Conservation (phyloP, 2,113 vertebrate genomes). For the Hippoglossus stenolepis region DNA sequence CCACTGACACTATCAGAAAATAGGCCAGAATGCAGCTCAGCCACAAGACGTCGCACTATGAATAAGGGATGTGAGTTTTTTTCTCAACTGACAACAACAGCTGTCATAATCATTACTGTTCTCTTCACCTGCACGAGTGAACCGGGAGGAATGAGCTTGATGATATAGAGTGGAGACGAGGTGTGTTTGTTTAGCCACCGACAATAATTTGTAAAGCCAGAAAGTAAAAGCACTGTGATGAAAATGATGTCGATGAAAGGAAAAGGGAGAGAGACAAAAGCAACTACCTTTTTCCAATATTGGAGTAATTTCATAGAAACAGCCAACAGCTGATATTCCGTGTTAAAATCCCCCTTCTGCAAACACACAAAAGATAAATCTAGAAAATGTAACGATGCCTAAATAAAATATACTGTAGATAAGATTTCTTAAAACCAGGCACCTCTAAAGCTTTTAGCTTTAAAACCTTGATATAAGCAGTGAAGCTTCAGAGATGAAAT, state of each 20-base stretch:
- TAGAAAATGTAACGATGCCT: too few relatives aligned
- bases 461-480: background rate
- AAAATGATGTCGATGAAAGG: slow-evolving; percentile 2
- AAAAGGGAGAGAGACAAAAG: background rate
- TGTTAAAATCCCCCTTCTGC: background rate
- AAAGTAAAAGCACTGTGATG: slow-evolving; percentile 2
- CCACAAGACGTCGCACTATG: slow-evolving; percentile 35
- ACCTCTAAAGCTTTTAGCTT: background rate
- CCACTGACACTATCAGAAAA: slow-evolving; percentile 55
- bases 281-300: background rate
- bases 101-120: slow-evolving; percentile 45
- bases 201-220: slow-evolving; percentile 5
- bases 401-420: too few relatives aligned
- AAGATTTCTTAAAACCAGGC: background rate
- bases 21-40: slow-evolving; percentile 52
- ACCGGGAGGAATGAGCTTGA: slow-evolving; percentile 20
- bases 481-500: background rate
- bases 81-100: slow-evolving; percentile 51
- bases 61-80: slow-evolving; percentile 52
- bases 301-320: background rate
- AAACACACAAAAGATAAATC: too few relatives aligned
- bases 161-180: background rate
- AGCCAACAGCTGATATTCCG: too few relatives aligned
- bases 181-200: slow-evolving; percentile 4
- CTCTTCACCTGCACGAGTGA: slow-evolving; percentile 24